phyloP scores from a whole-genome alignment of 2,113 vertebrate genomes.

The Vanacampus margaritifer region DNA sequence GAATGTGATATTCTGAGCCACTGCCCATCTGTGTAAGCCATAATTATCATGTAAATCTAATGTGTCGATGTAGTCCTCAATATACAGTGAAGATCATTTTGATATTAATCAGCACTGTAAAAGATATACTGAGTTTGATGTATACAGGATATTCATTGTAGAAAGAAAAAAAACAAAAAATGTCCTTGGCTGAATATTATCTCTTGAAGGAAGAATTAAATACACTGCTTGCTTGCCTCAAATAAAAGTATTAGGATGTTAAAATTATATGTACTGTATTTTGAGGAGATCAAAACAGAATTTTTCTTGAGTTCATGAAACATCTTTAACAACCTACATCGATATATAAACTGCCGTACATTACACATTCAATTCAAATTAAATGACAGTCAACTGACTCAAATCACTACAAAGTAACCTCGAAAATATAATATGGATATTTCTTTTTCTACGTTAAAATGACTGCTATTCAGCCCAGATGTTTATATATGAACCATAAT shows the following conservation, averaged over 20 bases:
- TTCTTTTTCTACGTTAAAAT: background rate
- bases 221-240: constrained; percentile 4
- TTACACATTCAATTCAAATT: background rate
- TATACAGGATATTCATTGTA: background rate
- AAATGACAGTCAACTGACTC: background rate
- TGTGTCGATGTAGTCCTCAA: background rate
- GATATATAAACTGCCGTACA: background rate
- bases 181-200: constrained; percentile 40
- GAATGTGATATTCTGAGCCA: background rate
- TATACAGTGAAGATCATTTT: background rate
- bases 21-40: background rate
- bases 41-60: background rate
- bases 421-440: background rate
- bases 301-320: background rate
- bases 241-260: background rate
- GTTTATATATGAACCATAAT: background rate
- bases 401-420: background rate
- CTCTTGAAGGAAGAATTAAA: constrained; percentile 45
- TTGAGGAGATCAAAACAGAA: background rate
- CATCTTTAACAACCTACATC: too few relatives aligned
- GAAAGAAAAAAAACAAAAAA: constrained; percentile 19
- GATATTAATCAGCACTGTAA: background rate
- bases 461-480: background rate
- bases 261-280: background rate
- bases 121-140: background rate